phyloP scores from a whole-genome alignment of 2,797 vertebrate species.

The Steatocranus sp. region DNA sequence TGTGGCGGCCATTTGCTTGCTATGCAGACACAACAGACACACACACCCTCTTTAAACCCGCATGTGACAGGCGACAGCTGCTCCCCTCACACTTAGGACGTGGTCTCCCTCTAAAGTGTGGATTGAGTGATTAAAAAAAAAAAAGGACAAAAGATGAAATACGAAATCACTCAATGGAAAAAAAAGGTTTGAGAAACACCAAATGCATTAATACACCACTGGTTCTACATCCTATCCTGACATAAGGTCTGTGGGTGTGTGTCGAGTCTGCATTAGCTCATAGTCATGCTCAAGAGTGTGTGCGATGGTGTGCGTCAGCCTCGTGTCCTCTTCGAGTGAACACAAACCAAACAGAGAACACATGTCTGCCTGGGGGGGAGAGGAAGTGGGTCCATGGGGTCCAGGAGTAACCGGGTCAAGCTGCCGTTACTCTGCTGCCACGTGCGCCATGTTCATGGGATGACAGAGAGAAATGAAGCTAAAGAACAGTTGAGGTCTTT shows the following conservation, averaged over 20 bases:
- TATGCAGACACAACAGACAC: slow-evolving; percentile 22
- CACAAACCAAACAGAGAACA: slow-evolving; percentile 10
- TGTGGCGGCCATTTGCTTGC: slow-evolving; percentile 44
- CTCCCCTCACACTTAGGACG: slow-evolving; percentile 15
- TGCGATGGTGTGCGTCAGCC: not conserved
- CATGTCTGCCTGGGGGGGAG: not conserved
- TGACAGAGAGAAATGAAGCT: not conserved
- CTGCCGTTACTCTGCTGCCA: not conserved
- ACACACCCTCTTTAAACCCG: slow-evolving; percentile 18
- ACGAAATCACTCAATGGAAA: not conserved
- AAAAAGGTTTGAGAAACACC: not conserved
- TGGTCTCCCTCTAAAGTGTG: slow-evolving; percentile 1
- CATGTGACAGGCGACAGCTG: slow-evolving; percentile 61
- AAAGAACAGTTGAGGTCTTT: not conserved
- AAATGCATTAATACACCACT: not conserved
- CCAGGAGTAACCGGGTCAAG: not conserved
- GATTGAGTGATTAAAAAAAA: not conserved
- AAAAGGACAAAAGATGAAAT: not conserved
- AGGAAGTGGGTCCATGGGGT: not conserved
- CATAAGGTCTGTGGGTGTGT: not conserved
- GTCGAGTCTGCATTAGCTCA: slow-evolving; percentile 5
- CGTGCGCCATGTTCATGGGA: not conserved
- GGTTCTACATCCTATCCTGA: not conserved
- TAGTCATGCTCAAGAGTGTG: not conserved
- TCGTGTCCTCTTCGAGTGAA: not conserved